These are phyloP conservation scores for Galaxea fascicularis DNA, from an alignment of 92 coral and sea anemone species.

Conservation along the genomic window DNA sequence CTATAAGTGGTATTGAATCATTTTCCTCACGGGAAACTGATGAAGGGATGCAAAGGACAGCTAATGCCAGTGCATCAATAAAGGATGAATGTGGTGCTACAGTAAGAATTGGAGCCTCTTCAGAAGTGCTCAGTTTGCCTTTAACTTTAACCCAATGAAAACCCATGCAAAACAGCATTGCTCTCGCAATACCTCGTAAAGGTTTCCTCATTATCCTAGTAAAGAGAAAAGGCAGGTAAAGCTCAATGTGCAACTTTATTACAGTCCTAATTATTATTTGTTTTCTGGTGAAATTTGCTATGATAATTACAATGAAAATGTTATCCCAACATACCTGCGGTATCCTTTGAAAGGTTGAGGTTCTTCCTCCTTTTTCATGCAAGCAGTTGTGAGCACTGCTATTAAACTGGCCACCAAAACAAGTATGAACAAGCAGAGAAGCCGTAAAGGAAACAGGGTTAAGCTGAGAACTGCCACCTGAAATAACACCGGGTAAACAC, in stretches of 20 bases:
- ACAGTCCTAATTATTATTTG: too few species aligned
- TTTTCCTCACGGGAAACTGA: conserved; percentile 82
- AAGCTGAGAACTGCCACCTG: conserved; percentile 77
- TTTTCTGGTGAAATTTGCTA: too few species aligned
- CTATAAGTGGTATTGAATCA: conserved; percentile 77
- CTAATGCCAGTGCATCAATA: conserved; percentile 75
- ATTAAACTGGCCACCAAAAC: conserved; percentile 78
- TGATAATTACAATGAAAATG: too few species aligned
- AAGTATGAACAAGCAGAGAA: conserved; percentile 61
- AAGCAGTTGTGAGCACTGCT: conserved; percentile 67
- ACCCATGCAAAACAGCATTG: conserved; percentile 78
- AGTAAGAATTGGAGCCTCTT: conserved; percentile 79
- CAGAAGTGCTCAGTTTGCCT: conserved; percentile 75
- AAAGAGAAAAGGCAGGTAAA: not conserved
- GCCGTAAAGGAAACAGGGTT: conserved; percentile 77
- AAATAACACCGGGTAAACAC: not conserved
- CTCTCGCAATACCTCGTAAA: conserved; percentile 69
- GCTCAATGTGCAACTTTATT: too few species aligned
- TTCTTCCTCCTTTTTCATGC: conserved; percentile 65
- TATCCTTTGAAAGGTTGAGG: conserved; percentile 67
- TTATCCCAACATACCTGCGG: too few species aligned
- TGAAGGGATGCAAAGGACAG: conserved; percentile 65
- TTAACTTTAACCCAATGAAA: conserved; percentile 86
- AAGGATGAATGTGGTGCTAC: conserved; percentile 85
- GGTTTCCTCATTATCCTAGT: conserved; percentile 68